phyloP scores from a whole-genome alignment of 2,797 vertebrate species.

The Spondyliosoma cantharus region DNA sequence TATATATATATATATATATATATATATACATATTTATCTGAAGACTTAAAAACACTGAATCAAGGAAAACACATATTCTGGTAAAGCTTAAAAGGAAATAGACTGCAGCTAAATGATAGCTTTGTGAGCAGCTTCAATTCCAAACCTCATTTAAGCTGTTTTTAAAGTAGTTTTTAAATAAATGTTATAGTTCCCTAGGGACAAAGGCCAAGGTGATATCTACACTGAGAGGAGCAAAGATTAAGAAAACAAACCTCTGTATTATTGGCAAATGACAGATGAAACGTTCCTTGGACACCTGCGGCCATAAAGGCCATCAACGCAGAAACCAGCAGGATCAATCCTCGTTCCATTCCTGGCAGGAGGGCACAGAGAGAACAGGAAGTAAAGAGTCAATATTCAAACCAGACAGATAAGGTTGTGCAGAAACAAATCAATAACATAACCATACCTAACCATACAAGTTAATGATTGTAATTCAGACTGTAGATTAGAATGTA shows the following conservation, averaged over 20 bases:
- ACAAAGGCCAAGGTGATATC: constrained; percentile 2
- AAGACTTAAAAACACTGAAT: not conserved
- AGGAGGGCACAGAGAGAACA: not conserved
- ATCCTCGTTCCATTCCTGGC: constrained; percentile 63
- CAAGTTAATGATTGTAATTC: not conserved
- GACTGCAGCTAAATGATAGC: not conserved
- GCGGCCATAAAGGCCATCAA: constrained; percentile 21
- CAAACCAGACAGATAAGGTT: not conserved
- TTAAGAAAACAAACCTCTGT: constrained; percentile 21
- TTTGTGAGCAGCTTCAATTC: not conserved
- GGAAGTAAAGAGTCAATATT: not conserved
- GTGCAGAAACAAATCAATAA: no score
- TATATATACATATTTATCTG: no score
- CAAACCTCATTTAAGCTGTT: constrained; percentile 1
- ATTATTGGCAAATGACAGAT: constrained; percentile 19
- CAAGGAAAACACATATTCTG: not conserved
- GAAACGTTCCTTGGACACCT: not conserved
- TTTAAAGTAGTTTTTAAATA: not conserved
- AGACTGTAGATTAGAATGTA: not conserved
- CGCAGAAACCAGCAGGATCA: constrained; percentile 37
- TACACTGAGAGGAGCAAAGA: not conserved
- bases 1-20: no score
- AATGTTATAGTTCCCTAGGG: rapidly evolving
- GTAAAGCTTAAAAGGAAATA: not conserved
- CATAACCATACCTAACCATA: no score